These are phyloP conservation scores for Euspilapteryx auroguttella DNA, from an alignment of 2,888 invertebrate genomes.

Conservation along the genomic window DNA sequence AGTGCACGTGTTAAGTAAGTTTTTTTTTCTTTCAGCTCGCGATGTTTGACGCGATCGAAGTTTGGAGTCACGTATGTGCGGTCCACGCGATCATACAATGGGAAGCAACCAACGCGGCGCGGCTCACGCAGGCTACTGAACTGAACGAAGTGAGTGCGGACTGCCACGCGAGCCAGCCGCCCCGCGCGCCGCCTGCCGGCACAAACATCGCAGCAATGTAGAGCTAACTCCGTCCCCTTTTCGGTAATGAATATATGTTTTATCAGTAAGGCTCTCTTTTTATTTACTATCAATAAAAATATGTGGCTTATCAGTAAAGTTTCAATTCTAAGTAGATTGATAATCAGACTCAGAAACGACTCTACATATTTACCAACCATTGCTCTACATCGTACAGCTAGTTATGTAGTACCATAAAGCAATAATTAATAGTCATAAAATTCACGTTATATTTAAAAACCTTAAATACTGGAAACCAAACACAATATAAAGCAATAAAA, in stretches of 20 bases:
- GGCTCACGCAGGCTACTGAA: slow-evolving; percentile 69
- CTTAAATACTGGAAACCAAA: too few species aligned
- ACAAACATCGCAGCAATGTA: slow-evolving; percentile 22
- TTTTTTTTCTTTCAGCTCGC: slow-evolving; percentile 12
- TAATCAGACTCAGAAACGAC: too few species aligned
- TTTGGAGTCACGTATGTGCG: slow-evolving; percentile 33
- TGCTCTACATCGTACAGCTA: too few species aligned
- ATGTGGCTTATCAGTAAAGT: too few species aligned
- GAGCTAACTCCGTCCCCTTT: slow-evolving; percentile 57
- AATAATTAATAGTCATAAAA: too few species aligned
- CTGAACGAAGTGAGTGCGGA: slow-evolving; percentile 54
- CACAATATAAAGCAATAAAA: too few species aligned
- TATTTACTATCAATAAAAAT: too few species aligned
- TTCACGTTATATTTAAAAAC: too few species aligned
- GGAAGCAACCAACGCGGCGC: slow-evolving; percentile 61
- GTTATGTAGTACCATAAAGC: too few species aligned
- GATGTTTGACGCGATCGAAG: slow-evolving; percentile 41
- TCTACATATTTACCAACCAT: too few species aligned
- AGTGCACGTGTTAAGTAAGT: slow-evolving; percentile 14
- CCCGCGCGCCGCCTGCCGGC: slow-evolving; percentile 46
- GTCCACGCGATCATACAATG: slow-evolving; percentile 32
- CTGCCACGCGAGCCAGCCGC: slow-evolving; percentile 62
- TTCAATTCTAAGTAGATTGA: too few species aligned
- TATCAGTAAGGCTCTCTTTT: slow-evolving; percentile 56
- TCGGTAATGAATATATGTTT: slow-evolving; percentile 60